Base-by-base conservation (phyloP, 2,113 vertebrate species). In the Phylloscopus trochiloides region DNA sequence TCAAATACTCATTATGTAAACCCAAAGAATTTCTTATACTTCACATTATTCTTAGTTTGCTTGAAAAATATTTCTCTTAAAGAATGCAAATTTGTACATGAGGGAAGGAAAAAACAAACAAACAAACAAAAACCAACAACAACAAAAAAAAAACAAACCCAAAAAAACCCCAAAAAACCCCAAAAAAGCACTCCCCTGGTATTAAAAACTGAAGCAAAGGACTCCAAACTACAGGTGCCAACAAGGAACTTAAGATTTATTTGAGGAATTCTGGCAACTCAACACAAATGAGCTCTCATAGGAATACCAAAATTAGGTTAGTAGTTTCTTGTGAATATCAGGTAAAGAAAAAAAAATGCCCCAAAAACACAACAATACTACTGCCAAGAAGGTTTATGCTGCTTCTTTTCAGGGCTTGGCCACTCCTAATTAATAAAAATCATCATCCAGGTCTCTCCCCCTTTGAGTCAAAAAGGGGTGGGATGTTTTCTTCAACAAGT, bases 261-360 rank as follows among this genome's bases (percentile, higher is more conserved):
- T 77, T 89, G 8, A 51, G 22, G 38, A 80, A 68, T 94, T 83
- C 61, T 91, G 68, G 38, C 68, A 81, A 58, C 59, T 91, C 51
- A 65, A 45, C 31, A 86, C 31, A 95, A 94, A 70, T 74, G 26
- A 95, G 19, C 20, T 89, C 55, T 91, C 18, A 3, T 1, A 83
- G 59, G 59, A 92, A 74, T 13, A 80, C 14, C 31, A 81, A 77
- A 96, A 91, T 32, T 77, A 94, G 83, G 78, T 90, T 76, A 90
- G 57, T 48, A 82, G 57, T 72, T 92, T 82, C 70, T 93, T 52
- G 25, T 42, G 42, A 91, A 86, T 18, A 70, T 52, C 59, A 93
- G 36, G 73, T 48, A 84, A 59, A 50, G 14, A 16, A 12, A 29
- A 13, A 29, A 67, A 52, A 38, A 58, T 26, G 34, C 5, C 57